A percentile compares a stretch with the other conserved stretches of the same genome.
Evolutionary conservation across 2,888 invertebrate species (phyloP).

Genomic region (Phalera bucephala): DNA sequence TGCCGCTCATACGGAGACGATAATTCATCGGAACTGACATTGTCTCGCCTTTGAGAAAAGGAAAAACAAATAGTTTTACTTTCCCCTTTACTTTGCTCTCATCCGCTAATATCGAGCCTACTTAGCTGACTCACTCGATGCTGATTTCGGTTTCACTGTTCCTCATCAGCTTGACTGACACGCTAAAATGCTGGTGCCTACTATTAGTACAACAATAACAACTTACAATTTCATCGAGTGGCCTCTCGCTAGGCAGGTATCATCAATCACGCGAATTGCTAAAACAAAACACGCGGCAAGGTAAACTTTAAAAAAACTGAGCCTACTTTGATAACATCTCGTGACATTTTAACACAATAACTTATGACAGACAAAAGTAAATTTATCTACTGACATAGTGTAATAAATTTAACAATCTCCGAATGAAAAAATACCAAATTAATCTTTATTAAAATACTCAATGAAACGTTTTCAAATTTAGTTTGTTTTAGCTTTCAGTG

Average conservation of each 20-base stretch:
- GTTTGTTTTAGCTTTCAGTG: slow-evolving; percentile 14
- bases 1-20: slow-evolving; percentile 28
- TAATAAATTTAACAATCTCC: no score
- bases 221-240: slow-evolving; percentile 39
- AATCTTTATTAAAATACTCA: no score
- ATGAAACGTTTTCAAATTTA: no score
- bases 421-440: no score
- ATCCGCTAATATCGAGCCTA: slow-evolving; percentile 71
- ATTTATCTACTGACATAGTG: no score
- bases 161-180: slow-evolving; percentile 58
- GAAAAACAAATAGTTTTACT: slow-evolving; percentile 78
- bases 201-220: slow-evolving; percentile 22
- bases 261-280: slow-evolving; percentile 39
- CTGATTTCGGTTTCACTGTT: slow-evolving; percentile 72
- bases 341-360: slow-evolving; percentile 7
- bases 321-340: slow-evolving; percentile 15
- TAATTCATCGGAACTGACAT: slow-evolving; percentile 45
- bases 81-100: slow-evolving; percentile 75
- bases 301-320: slow-evolving; percentile 14
- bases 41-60: slow-evolving; percentile 57
- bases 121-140: slow-evolving; percentile 72
- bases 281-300: slow-evolving; percentile 16
- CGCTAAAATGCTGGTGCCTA: slow-evolving; percentile 38
- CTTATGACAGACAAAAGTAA: no score
- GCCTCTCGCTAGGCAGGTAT: slow-evolving; percentile 18